These are phyloP conservation scores for Acleris laterana DNA, from an alignment of 2,888 invertebrate species.

Conservation along the genomic window DNA sequence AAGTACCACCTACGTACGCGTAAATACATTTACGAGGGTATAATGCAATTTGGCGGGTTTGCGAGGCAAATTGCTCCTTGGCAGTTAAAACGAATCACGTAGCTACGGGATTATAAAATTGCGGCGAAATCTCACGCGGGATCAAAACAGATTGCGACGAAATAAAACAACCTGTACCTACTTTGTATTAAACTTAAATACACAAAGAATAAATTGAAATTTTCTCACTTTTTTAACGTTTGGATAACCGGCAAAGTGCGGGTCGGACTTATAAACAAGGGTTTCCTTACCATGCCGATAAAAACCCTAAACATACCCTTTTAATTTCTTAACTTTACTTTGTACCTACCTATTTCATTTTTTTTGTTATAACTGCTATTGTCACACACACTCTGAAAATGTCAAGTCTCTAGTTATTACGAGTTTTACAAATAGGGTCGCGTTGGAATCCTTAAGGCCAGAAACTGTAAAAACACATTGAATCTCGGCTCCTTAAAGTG, in stretches of 20 bases:
- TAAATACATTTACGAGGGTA: conserved; percentile 50
- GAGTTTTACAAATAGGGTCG: background rate
- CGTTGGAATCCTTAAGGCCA: too few species aligned
- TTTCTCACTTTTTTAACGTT: conserved; percentile 9
- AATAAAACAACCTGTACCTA: conserved; percentile 55
- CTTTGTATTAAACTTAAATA: conserved; percentile 41
- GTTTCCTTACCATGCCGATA: background rate
- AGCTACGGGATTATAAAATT: conserved; percentile 69
- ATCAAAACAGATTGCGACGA: conserved; percentile 55
- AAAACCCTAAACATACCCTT: too few species aligned
- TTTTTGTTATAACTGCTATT: background rate
- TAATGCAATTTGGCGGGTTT: conserved; percentile 65
- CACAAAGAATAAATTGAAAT: conserved; percentile 29
- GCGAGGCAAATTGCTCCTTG: conserved; percentile 66
- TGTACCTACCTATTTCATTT: background rate
- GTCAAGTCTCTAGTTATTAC: background rate
- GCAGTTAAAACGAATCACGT: conserved; percentile 71
- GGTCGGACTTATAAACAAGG: too few species aligned
- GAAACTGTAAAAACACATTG: too few species aligned
- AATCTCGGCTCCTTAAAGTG: too few species aligned
- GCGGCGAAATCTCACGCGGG: conserved; percentile 60
- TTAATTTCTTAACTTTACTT: background rate
- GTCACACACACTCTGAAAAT: background rate
- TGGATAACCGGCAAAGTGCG: background rate
- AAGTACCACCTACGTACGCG: conserved; percentile 46